Base-by-base conservation (phyloP, 1,140 invertebrate species). In the Drosophila mauritiana region DNA sequence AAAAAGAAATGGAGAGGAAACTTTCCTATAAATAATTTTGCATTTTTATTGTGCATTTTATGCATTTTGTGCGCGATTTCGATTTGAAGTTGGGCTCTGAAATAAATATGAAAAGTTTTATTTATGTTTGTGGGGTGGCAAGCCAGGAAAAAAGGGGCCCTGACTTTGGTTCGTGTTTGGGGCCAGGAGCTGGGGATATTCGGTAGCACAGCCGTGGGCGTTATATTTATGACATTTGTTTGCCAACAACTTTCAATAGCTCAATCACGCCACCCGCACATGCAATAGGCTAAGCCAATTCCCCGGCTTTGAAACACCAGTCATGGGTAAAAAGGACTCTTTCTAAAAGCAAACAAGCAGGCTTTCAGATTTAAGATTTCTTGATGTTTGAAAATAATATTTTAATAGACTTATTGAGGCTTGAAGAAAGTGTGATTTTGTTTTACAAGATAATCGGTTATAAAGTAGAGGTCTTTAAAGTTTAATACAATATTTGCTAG, bases 41-140 rank as follows among this genome's bases (percentile, higher is more conserved):
- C 84, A 88, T 89, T 83, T 89, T 89, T 89, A 83, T 88, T 83
- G 84, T 89, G 84, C 80, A 89, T 89, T 88, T 88, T 88, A 77
- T 88, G 80, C 84, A 88, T 88, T 83, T 74, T 58, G 62, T 59
- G 59, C 69, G 63, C 63, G 80, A 73, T 77, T 68, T 88, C 80
- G 83, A 89, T 88, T 89, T 78, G 76, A 84, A 88, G 84, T 88
- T 88, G 68, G 43, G 76, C 61, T 80, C 76, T 73, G 84, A 89
- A 88, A 89, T 89, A 88, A 89, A 88, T 89, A 83, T 89, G 84
- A 88, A 88, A 88, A 88, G 73, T 88, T 88, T 89, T 89, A 88
- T 88, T 88, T 89, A 89, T 88, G 80, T 79, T 84, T 70, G 82
- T 45, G 49, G 62, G 62, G 36, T 57, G 52, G 68, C n/a, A 48